phyloP scores from a whole-genome alignment of 2,113 vertebrate species.

The Steatornis caripensis region DNA sequence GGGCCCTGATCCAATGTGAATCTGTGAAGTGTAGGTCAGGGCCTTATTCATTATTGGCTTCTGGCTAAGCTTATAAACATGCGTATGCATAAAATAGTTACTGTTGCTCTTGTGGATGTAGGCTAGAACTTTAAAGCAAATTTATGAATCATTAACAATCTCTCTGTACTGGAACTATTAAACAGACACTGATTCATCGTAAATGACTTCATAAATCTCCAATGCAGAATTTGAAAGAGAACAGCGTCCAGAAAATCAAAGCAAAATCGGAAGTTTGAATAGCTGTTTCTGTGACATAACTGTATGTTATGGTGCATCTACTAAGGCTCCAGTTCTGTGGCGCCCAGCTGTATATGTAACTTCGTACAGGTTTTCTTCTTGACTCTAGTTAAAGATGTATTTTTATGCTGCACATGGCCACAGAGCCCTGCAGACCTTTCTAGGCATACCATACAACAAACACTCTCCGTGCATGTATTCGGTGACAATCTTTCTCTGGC shows the following conservation, averaged over 20 bases:
- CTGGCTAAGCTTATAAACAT: not conserved
- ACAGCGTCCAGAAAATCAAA: not conserved
- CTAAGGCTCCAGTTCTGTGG: not conserved
- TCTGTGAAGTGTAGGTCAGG: not conserved
- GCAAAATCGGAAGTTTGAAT: not conserved
- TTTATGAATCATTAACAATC: not conserved
- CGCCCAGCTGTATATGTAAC: not conserved
- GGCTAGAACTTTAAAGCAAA: not conserved
- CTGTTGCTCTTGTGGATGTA: not conserved
- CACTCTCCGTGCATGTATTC: not conserved
- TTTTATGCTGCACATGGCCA: not conserved
- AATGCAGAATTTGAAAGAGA: not conserved
- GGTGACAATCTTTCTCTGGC: not conserved
- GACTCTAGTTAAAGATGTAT: not conserved
- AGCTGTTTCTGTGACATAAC: not conserved
- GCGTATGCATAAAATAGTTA: not conserved
- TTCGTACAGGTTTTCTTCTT: not conserved
- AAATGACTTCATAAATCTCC: not conserved
- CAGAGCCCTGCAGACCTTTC: not conserved
- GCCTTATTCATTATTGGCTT: not conserved
- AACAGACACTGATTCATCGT: not conserved
- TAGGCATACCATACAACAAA: not conserved
- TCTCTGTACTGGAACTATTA: not conserved
- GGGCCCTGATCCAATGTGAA: not conserved
- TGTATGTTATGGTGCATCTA: fast-evolving